Base-by-base conservation (phyloP, 2,797 vertebrate species). In the Megaceryle alcyon region DNA sequence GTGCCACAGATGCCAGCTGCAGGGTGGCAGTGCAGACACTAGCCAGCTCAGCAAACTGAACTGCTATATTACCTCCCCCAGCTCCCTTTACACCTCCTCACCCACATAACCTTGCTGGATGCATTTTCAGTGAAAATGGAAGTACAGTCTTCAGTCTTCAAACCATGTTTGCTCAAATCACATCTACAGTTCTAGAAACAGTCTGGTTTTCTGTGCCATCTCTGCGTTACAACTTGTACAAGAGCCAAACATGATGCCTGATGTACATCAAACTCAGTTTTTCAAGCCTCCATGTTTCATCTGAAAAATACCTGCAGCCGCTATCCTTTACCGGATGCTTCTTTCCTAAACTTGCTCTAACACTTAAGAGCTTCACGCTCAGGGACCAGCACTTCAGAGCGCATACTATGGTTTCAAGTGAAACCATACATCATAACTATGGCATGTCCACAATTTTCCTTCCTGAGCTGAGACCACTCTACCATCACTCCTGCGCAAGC, bases 401-500 rank as follows among this genome's bases (percentile, higher is more conserved):
- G 93, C 70, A 82, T 61, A 70, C 25, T 33, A 66, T 71, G 71
- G 78, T 92, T 94, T 94, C 71, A 95, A 75, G 82, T 88, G 85
- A 94, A 94, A 77, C 44, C 22, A 57, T 53, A 83, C 53, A 88
- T 91, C 79, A 33, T 48, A 94, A 90, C 85, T 69, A 78, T 54
- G 79, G 87, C 65, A 95, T 80, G 86, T 86, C 87, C 84, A 93
- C 56, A 56, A 44, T 91, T 91, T 82, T 51, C 79, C 60, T 57
- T 89, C 75, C 84, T 80, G 68, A 85, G 75, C 26, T 85, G 51
- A 33, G 68, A 82, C 48, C 2, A 23, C 31, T 80, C 86, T 44
- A 60, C 79, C 44, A 82, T 29, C 43, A n/a, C 46, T 72, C 73
- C 86, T 59, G 68, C 21, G 88, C 49, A 90, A 84, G 25, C 33